Evolutionary conservation across 2,113 vertebrate genomes (phyloP).

Genomic region (Martes martes): DNA sequence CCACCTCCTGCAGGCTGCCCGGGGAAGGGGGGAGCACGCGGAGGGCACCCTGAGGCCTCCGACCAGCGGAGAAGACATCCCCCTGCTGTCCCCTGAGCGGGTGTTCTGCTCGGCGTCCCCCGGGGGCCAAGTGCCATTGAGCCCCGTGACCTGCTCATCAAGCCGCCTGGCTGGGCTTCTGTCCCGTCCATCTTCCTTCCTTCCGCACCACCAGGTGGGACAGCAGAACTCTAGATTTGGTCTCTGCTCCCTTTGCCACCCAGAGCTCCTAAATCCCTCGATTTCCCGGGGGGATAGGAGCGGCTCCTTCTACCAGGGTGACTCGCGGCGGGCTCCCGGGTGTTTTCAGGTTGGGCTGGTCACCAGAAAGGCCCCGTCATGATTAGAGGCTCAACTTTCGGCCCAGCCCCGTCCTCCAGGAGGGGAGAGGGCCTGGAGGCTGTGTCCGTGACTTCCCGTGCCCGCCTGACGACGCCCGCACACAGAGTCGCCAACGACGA

Average conservation of each 20-base stretch:
- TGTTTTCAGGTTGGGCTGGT: background rate
- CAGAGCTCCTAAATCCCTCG: background rate
- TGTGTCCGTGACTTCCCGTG: background rate
- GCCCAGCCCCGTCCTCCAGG: background rate
- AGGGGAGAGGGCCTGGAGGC: background rate
- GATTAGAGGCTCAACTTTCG: background rate
- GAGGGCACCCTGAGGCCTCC: background rate
- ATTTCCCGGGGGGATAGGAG: background rate
- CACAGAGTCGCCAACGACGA: too few relatives aligned
- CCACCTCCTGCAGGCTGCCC: fast-evolving
- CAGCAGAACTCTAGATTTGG: background rate
- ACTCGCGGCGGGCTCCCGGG: background rate
- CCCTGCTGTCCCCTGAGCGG: background rate
- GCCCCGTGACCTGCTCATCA: background rate
- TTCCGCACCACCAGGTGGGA: background rate
- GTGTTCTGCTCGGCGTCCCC: background rate
- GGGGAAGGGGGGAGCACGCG: too few relatives aligned
- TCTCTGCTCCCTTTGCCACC: background rate
- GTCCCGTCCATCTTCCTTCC: too few relatives aligned
- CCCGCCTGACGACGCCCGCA: too few relatives aligned
- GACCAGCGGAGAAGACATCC: background rate
- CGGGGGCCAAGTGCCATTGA: background rate
- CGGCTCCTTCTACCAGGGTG: background rate
- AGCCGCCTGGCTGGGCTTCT: background rate
- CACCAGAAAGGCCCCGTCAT: background rate